phyloP scores from a whole-genome alignment of 2,113 vertebrate species.

The Mesocricetus auratus region DNA sequence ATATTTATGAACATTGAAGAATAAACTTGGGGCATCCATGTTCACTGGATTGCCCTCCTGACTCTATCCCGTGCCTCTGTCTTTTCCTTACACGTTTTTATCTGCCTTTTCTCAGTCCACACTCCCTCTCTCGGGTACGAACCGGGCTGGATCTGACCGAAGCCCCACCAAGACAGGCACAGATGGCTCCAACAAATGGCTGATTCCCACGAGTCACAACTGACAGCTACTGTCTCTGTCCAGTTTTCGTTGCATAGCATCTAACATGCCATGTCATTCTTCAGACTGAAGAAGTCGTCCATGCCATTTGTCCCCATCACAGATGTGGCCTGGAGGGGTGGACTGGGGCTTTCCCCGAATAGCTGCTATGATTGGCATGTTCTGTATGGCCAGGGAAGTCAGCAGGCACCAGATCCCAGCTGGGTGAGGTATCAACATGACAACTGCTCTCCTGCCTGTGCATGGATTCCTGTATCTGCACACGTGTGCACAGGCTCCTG shows the following conservation, averaged over 20 bases:
- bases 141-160: too few relatives aligned
- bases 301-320: not conserved
- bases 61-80: too few relatives aligned
- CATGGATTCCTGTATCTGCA: too few relatives aligned
- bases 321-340: not conserved
- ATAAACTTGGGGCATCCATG: too few relatives aligned
- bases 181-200: too few relatives aligned
- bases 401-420: not conserved
- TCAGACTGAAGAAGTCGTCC: not conserved
- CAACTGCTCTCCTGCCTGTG: not conserved
- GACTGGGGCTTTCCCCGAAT: not conserved
- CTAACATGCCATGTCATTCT: conserved; percentile 48
- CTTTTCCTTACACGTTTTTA: too few relatives aligned
- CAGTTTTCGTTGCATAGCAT: conserved; percentile 35
- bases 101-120: too few relatives aligned
- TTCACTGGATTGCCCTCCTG: too few relatives aligned
- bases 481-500: too few relatives aligned
- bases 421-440: fast-evolving
- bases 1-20: too few relatives aligned
- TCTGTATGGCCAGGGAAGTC: not conserved
- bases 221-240: conserved; percentile 58
- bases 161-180: too few relatives aligned
- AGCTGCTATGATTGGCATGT: not conserved
- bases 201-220: conserved; percentile 47
- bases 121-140: too few relatives aligned